Conservation (phyloP, 2,888 invertebrate genomes). For the Gisinianus flammeolus region DNA sequence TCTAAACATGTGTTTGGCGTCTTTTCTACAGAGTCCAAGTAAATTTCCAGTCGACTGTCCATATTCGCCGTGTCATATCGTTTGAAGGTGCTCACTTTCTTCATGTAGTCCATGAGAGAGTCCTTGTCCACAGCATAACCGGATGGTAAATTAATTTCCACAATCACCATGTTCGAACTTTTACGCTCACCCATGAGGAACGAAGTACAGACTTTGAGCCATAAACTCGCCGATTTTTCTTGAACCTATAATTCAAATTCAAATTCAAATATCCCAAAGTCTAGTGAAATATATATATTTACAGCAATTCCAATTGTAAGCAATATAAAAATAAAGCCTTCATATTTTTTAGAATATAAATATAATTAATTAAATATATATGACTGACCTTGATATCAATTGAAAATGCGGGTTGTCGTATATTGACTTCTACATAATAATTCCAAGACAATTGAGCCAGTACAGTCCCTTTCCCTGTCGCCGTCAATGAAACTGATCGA, state of each 20-base stretch:
- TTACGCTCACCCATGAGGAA: conserved; percentile 21
- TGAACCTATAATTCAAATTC: not conserved
- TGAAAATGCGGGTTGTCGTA: conserved; percentile 38
- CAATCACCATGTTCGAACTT: conserved; percentile 82
- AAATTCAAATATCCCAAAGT: conserved; percentile 6
- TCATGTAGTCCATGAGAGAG: conserved; percentile 11
- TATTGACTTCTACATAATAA: conserved; percentile 44
- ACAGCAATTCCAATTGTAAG: not conserved
- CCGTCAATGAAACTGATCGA: conserved; percentile 20
- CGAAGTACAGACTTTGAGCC: conserved; percentile 36
- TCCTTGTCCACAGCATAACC: conserved; percentile 83
- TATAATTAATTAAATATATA: not conserved
- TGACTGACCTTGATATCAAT: conserved; percentile 42
- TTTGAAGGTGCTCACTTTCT: conserved; percentile 64
- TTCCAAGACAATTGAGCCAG: conserved; percentile 47
- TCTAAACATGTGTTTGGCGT: conserved; percentile 77
- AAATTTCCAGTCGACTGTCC: conserved; percentile 71
- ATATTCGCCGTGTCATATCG: conserved; percentile 73
- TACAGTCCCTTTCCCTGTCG: conserved; percentile 43
- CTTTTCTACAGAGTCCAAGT: conserved; percentile 69
- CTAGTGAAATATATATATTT: not conserved
- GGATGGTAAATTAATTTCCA: conserved; percentile 86
- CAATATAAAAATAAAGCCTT: too few species aligned
- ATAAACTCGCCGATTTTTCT: not conserved
- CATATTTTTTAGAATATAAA: too few species aligned